Evolutionary conservation across 2,888 invertebrate genomes (phyloP), one percentile per base, ranked within the genome.

Genomic region (Frankliniella intonsa): DNA sequence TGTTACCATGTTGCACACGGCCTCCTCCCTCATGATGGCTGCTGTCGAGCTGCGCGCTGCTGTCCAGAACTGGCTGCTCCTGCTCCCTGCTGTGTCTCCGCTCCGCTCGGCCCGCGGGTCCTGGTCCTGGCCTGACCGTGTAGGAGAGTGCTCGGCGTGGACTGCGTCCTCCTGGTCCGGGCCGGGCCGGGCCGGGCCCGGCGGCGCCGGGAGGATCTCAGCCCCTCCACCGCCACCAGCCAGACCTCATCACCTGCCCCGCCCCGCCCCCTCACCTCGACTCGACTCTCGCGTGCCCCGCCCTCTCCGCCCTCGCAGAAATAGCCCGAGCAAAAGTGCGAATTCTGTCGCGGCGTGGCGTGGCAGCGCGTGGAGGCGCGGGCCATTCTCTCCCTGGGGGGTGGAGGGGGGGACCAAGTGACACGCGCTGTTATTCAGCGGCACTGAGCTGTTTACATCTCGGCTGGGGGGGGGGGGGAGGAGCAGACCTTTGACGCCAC

Each of bases 271-370:
- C 69, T 10, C 55, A 14, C 55, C 65, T 65, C n/a, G 22, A 9
- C 25, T 25, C 69, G 17, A 7, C 62, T 62, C 62, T 17, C 62
- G n/a, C 69, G 5, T 38, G 38, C 38, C 38, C 38, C 38, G 25
- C 69, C 25, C 25, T 22, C 22, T 11, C 69, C 69, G 25, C 69
- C 22, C 12, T 25, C 69, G 69, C 69, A 76, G 69, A 76, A 76
- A 76, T 76, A 76, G 69, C 69, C 69, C 10, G 69, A 76, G 69
- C 69, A 76, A 76, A 76, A 76, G 69, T 76, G 69, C 69, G 69
- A 76, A 76, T 76, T 76, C 69, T 76, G 69, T 69, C 69, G 69
- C 62, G 62, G 14, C 38, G 38, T 38, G 38, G 38, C 38, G 38
- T 38, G 38, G 38, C 38, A 38, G 38, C 38, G 38, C 38, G 38